Conservation (phyloP, 1,140 invertebrate genomes). For the Dinoponera quadriceps region DNA sequence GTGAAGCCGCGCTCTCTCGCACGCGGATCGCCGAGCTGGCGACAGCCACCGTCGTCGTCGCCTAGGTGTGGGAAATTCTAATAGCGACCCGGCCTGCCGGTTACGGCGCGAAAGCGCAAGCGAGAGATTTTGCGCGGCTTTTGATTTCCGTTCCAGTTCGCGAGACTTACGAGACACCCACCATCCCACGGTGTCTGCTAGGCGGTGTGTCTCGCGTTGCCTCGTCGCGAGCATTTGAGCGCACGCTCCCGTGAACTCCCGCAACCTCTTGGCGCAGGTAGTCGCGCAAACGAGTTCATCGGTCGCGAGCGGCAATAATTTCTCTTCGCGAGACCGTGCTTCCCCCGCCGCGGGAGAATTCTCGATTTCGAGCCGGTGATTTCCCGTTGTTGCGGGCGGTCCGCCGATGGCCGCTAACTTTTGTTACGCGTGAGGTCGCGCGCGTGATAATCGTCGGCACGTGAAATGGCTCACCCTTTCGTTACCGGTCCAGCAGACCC, state of each 20-base stretch:
- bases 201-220: slow-evolving; percentile 14
- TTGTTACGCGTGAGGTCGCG: too few species aligned
- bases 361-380: slow-evolving; percentile 14
- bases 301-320: slow-evolving; percentile 24
- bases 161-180: slow-evolving; percentile 10
- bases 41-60: background rate
- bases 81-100: slow-evolving; percentile 7
- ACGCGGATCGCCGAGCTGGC: too few species aligned
- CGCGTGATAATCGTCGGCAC: background rate
- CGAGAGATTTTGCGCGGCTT: slow-evolving; percentile 63
- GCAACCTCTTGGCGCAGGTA: slow-evolving; percentile 60
- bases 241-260: slow-evolving; percentile 36
- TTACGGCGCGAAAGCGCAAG: slow-evolving; percentile 9
- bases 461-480: too few species aligned
- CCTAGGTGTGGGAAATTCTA: slow-evolving; percentile 52
- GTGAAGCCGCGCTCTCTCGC: background rate
- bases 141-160: slow-evolving; percentile 64
- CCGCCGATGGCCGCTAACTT: background rate
- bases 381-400: slow-evolving; percentile 3
- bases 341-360: background rate
- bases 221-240: slow-evolving; percentile 55
- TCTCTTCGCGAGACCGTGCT: slow-evolving; percentile 48
- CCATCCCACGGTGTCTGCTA: slow-evolving; percentile 34
- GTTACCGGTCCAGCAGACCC: too few species aligned
- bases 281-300: slow-evolving; percentile 53